Conservation (phyloP, 2,797 vertebrate species). For the Tenualosa ilisha region DNA sequence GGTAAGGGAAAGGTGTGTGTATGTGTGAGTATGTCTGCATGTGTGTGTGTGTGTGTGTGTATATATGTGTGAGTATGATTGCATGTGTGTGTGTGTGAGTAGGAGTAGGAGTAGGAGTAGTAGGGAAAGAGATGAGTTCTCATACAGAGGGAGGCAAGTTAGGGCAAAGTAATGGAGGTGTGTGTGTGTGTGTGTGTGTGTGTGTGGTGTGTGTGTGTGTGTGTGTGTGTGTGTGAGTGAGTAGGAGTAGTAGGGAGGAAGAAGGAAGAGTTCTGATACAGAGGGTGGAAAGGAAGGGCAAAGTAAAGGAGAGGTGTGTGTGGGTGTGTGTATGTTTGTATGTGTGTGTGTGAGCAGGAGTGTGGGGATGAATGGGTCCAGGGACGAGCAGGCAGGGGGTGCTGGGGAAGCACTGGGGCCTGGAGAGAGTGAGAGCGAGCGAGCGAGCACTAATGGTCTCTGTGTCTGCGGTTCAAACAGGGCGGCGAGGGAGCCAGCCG, state of each 20-base stretch:
- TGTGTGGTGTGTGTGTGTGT: too few species aligned
- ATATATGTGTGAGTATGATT: too few species aligned
- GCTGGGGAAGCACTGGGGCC: conserved; percentile 66
- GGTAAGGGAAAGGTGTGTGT: too few species aligned
- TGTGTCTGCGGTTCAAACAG: conserved; percentile 68
- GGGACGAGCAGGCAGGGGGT: conserved; percentile 55
- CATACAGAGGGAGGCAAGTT: too few species aligned
- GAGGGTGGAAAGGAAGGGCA: conserved; percentile 39
- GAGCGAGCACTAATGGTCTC: conserved; percentile 79
- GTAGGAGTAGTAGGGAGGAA: conserved; percentile 42
- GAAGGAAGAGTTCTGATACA: conserved; percentile 53
- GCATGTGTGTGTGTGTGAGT: too few species aligned
- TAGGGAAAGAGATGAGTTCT: too few species aligned
- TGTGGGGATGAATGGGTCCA: conserved; percentile 7
- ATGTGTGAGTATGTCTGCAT: too few species aligned
- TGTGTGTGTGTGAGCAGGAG: conserved; percentile 19
- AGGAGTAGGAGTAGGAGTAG: too few species aligned
- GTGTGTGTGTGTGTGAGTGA: too few species aligned
- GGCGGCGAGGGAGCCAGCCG: conserved; percentile 68
- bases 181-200: too few species aligned
- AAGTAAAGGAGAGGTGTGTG: background rate
- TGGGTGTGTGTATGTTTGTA: background rate
- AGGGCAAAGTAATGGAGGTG: conserved; percentile 36
- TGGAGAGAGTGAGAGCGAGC: conserved; percentile 55
- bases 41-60: too few species aligned